Evolutionary conservation across 2,797 vertebrate species (phyloP), one percentile per base, ranked within the genome.

Genomic region (Mus minutoides): DNA sequence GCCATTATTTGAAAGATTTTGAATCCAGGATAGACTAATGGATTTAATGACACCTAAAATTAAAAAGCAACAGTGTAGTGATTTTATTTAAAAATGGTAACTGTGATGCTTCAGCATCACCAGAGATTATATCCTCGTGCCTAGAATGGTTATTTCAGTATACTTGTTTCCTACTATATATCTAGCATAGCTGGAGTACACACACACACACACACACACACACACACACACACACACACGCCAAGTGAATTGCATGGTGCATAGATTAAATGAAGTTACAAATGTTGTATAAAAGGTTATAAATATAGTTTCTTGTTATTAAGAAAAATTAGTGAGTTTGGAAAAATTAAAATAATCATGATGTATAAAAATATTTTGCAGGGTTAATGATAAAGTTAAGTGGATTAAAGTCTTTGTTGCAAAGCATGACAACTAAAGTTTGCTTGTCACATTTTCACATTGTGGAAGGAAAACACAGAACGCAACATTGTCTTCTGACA

Each of bases 231-330:
- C 6, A 37, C 8, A 22, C 21, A 73, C 11, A 75, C 40, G 43
- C 2, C 9, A 29, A 60, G 29, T 9, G 8, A 46, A 43, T 46
- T 1, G 29, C 1, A 40, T 22, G 67, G 0, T 56, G 0, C 8
- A 56, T n/a, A 88, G 7, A 73, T 17, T 92, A 84, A 84, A 37
- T 52, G 6, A 64, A 64, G 26, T 46, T 84, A 11, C 46, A 64
- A 84, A 54, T 11, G 24, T n/a, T 17, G 49, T 19, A 22, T 54
- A n/a, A 54, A n/a, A 9, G 37, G 0, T 80, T 58, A 37, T 26
- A 7, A 24, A 4, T 80, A 56, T 14, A 37, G n/a, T 21, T 60
- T 40, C 12, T 7, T 82, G 1, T 26, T 40, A 58, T 56, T 58
- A 60, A 82, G 2, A 14, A 21, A 82, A 60, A 40, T 8, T 37